phyloP scores from a whole-genome alignment of 2,797 vertebrate species.

The Poecilia picta region DNA sequence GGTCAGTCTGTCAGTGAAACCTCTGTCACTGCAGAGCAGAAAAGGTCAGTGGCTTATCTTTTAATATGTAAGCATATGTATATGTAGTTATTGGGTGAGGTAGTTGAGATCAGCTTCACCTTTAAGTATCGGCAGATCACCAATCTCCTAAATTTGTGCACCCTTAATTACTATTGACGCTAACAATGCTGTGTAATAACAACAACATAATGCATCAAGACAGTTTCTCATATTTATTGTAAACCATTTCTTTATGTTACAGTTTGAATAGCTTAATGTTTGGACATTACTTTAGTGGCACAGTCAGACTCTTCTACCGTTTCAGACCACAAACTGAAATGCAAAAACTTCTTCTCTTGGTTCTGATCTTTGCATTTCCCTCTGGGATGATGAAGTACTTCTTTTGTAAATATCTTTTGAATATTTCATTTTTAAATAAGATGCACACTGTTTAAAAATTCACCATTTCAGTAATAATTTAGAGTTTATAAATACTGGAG shows the following conservation, averaged over 20 bases:
- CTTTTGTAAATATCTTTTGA: neutral
- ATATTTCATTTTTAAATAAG: neutral
- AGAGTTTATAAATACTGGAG: neutral
- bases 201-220: neutral
- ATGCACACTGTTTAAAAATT: neutral
- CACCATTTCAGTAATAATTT: neutral
- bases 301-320: neutral
- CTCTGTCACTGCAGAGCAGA: too few species aligned
- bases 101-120: too few species aligned
- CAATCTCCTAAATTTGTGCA: too few species aligned
- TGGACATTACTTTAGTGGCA: neutral
- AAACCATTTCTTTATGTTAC: neutral
- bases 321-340: neutral
- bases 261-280: neutral
- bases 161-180: neutral
- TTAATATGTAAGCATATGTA: too few species aligned
- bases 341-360: neutral
- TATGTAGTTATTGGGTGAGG: too few species aligned
- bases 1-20: too few species aligned
- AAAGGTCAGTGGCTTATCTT: too few species aligned
- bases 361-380: too few species aligned
- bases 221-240: neutral
- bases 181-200: neutral
- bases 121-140: too few species aligned
- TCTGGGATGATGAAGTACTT: too few species aligned